These are phyloP conservation scores for Dicentrarchus labrax DNA, from an alignment of 2,113 vertebrate genomes.

Conservation along the genomic window DNA sequence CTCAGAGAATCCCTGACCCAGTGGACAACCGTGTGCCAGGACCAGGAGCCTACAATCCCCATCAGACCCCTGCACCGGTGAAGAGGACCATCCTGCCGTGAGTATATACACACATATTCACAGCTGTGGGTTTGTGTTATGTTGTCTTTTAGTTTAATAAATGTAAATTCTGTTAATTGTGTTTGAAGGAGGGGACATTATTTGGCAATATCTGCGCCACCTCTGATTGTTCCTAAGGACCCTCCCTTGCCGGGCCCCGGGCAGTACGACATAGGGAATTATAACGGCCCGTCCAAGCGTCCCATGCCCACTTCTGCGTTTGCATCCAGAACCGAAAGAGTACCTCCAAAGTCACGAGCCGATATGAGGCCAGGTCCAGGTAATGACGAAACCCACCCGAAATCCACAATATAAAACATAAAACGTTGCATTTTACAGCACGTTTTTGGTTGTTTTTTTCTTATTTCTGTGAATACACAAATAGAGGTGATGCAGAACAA, in stretches of 20 bases:
- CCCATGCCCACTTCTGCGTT: conserved; percentile 82
- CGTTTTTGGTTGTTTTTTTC: background rate
- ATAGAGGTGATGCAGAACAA: background rate
- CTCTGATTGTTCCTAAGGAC: conserved; percentile 74
- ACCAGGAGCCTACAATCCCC: conserved; percentile 81
- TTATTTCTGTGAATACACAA: background rate
- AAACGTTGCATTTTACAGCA: background rate
- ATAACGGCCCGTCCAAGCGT: conserved; percentile 55
- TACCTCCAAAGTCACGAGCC: background rate
- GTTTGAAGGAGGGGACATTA: conserved; percentile 79
- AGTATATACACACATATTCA: conserved; percentile 56
- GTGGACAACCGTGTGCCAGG: conserved; percentile 71
- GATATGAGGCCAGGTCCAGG: conserved; percentile 84
- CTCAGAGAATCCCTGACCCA: conserved; percentile 52
- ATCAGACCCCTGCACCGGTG: conserved; percentile 43
- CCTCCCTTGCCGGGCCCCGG: conserved; percentile 83
- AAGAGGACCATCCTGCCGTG: conserved; percentile 76
- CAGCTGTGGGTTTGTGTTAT: background rate
- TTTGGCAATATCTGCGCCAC: conserved; percentile 78
- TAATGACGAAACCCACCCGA: conserved; percentile 45
- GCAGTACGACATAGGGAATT: conserved; percentile 79
- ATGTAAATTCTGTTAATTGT: conserved; percentile 46
- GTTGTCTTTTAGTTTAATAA: background rate
- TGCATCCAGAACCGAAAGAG: conserved; percentile 80
- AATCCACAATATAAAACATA: background rate